Base-by-base conservation (phyloP, 2,888 invertebrate species). In the Anodontia alba region DNA sequence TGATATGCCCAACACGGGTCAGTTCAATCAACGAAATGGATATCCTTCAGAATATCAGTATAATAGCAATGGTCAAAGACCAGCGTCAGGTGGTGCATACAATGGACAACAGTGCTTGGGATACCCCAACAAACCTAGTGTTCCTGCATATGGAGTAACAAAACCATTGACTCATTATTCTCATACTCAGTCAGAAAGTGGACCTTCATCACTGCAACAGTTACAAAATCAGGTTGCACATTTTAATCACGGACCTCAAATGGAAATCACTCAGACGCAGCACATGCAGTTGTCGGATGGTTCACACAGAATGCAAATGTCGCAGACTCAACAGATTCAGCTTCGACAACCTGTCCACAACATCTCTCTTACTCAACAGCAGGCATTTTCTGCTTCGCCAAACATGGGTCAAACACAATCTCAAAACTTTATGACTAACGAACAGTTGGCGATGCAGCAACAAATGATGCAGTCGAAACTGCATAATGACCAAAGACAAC, bases 191-290 rank as follows among this genome's bases (percentile, higher is more conserved):
- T 83, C 85, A 29, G 77, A 81, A n/a, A 80, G 80, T 51, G 82
- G 85, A 62, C 89, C 89, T 29, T 88, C 91, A 62, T 93, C 92
- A 23, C 83, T 92, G 38, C 93, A 93, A 86, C 93, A 92, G 85
- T 87, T 92, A 73, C 93, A 93, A 88, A 90, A 93, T 87, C 92
- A 93, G 86, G 92, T 93, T 83, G 89, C 90, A 73, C 97, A 98
- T 94, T 97, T 98, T 95, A 97, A 97, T 93, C 98, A 98, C 94
- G 97, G 84, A 42, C 90, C 89, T 62, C 91, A 98, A 94, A 95
- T 98, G 94, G 98, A 98, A 94, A 97, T 98, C 90, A 96, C 96
- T 89, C 98, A 98, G 93, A 97, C 97, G 42, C 98, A 98, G 95
- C 95, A 95, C 79, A 92, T 95, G 91, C 94, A 97, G 80, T 89